Evolutionary conservation across 2,113 vertebrate genomes (phyloP).

Genomic region (Apteryx mantelli): DNA sequence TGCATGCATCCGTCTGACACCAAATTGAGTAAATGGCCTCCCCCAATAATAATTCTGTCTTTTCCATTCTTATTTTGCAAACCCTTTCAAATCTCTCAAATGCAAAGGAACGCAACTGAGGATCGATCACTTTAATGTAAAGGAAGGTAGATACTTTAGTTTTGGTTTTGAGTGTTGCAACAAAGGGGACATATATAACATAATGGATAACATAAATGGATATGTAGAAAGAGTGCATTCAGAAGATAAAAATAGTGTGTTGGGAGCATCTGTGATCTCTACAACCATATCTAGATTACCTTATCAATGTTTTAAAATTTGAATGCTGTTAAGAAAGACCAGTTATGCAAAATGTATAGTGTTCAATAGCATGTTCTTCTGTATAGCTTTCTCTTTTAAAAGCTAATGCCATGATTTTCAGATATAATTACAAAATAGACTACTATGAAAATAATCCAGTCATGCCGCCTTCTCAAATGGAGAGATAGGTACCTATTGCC

Average conservation of each 20-base stretch:
- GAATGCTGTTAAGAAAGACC: background rate
- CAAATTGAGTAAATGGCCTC: background rate
- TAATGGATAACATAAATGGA: background rate
- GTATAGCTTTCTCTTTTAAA: background rate
- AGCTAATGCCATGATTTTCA: background rate
- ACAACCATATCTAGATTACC: background rate
- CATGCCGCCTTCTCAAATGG: background rate
- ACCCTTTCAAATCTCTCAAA: background rate
- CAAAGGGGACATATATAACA: accelerated
- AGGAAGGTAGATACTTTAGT: background rate
- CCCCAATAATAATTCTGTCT: background rate
- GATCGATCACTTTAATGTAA: background rate
- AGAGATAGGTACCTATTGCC: background rate
- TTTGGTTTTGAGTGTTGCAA: background rate
- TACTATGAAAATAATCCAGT: background rate
- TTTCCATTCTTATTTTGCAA: background rate
- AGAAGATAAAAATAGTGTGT: background rate
- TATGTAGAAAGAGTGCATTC: background rate
- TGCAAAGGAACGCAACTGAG: background rate
- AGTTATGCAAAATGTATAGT: background rate
- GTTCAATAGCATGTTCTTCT: background rate
- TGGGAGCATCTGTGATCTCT: background rate
- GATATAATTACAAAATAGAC: background rate
- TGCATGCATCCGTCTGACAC: background rate
- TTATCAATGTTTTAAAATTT: background rate